Base-by-base conservation (phyloP, 1,140 invertebrate genomes). In the Lordiphosa clarofinis region DNA sequence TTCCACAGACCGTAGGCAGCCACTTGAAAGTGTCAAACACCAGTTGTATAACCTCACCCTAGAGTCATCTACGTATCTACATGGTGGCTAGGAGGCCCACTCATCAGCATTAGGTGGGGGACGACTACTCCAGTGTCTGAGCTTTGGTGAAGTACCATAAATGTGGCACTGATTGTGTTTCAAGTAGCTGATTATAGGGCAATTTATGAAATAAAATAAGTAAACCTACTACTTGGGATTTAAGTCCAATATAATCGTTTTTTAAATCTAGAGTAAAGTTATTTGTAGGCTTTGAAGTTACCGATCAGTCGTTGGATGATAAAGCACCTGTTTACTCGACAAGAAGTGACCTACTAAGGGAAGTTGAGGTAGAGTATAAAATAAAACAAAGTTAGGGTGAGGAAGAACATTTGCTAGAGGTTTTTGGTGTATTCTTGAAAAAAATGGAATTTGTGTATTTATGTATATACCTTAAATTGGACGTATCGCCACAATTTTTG, bases 191-290 rank as follows among this genome's bases (percentile, higher is more conserved):
- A 72, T 71, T 74, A 59, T 48, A 46, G 57, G 57, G 13, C 55
- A 67, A 68, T 75, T 71, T 44, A 68, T 9, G 24, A 46, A 42
- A 36, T 21, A 46, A 35, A 56, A 40, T 46, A 55, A 36, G 36
- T 52, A 36, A 19, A 46, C 67, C 56, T 28, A 12, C 71, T 81
- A 72, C 72, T 81, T 76, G 73, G 50, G 78, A 84, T 69, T 72
- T 76, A 69, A 76, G 67, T 69, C 72, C 81, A 62, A 58, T 64
- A 84, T 82, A 82, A 82, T 84, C 76, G 76, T 69, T 82, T 82
- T 61, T 84, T 82, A 82, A 82, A 82, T 82, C 76, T 84, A 84
- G 79, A 76, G 76, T 78, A 82, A 81, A 82, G 67, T 82, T 81
- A 82, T 73, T 81, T 76, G 40, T 53, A 31, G 12, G 21, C 72